A percentile compares a stretch with the other conserved stretches of the same genome.
These are phyloP conservation scores for Aplidium turbinatum DNA, from an alignment of 23 tunicate species.

Conservation along the genomic window DNA sequence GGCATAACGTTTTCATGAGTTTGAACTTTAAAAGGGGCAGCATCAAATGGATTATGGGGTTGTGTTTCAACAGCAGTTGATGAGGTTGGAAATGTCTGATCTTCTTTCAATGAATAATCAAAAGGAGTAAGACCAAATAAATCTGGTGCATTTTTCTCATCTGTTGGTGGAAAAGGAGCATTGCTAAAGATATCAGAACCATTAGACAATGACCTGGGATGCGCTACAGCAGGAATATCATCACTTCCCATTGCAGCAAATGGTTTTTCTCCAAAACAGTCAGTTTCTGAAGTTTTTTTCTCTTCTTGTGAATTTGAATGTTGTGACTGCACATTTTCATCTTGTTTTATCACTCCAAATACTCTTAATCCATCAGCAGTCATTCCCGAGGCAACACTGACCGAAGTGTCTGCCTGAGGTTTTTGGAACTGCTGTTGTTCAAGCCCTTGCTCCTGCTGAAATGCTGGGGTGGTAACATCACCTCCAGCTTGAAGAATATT, in stretches of 20 bases:
- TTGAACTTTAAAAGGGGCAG: slow-evolving; percentile 46
- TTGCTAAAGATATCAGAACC: slow-evolving; percentile 82
- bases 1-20: background rate
- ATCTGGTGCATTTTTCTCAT: slow-evolving; percentile 28
- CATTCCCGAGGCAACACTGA: slow-evolving; percentile 36
- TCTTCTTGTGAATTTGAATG: background rate
- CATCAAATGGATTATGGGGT: slow-evolving; percentile 32
- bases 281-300: no score
- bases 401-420: background rate
- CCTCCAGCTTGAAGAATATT: slow-evolving; percentile 36
- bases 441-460: background rate
- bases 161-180: slow-evolving; percentile 60
- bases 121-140: slow-evolving; percentile 72
- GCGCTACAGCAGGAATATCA: slow-evolving; percentile 1
- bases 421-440: background rate
- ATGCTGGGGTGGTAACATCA: no score
- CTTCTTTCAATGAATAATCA: slow-evolving; percentile 18
- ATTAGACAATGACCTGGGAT: slow-evolving; percentile 43
- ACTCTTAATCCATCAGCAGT: slow-evolving; percentile 59
- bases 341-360: slow-evolving; percentile 68
- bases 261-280: slow-evolving; percentile 56
- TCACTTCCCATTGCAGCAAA: slow-evolving; percentile 18
- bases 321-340: slow-evolving; percentile 21
- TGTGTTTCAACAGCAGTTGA: slow-evolving; percentile 31
- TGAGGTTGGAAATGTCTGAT: background rate